Percentiles rank a stretch among this genome's conserved stretches.
phyloP scores from a whole-genome alignment of 2,113 vertebrate genomes.

The Ameiurus melas region DNA sequence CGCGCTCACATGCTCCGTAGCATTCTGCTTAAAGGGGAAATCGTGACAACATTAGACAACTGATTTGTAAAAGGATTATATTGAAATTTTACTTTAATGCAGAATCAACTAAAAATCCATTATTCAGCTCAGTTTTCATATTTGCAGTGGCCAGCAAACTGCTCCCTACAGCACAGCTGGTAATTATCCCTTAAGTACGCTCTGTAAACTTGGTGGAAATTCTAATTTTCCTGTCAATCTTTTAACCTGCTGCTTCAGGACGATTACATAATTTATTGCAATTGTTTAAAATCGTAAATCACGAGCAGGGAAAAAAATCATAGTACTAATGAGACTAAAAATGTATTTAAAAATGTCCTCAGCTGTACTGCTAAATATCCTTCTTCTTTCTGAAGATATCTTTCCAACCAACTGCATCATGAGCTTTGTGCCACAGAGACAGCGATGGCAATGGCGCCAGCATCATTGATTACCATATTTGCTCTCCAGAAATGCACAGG shows the following conservation, averaged over 20 bases:
- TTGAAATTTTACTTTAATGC: background rate
- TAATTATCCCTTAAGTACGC: background rate
- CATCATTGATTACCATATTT: constrained; percentile 41
- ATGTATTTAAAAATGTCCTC: background rate
- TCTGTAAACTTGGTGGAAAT: background rate
- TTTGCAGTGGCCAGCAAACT: background rate
- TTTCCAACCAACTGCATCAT: background rate
- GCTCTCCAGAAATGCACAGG: constrained; percentile 32
- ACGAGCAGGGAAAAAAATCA: background rate
- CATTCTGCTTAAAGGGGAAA: no score
- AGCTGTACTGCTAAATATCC: background rate
- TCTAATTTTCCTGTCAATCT: background rate
- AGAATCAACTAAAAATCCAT: background rate
- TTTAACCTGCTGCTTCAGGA: background rate
- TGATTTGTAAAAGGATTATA: no score
- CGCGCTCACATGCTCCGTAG: no score
- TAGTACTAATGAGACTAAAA: background rate
- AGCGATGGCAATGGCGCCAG: background rate
- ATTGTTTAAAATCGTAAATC: background rate
- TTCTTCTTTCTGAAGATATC: no score
- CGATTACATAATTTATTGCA: background rate
- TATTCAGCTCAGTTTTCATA: background rate
- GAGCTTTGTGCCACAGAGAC: constrained; percentile 14
- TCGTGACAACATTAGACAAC: no score
- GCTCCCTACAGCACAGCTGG: background rate